Conservation (phyloP, 1,140 invertebrate genomes). For the Triops longicaudatus region DNA sequence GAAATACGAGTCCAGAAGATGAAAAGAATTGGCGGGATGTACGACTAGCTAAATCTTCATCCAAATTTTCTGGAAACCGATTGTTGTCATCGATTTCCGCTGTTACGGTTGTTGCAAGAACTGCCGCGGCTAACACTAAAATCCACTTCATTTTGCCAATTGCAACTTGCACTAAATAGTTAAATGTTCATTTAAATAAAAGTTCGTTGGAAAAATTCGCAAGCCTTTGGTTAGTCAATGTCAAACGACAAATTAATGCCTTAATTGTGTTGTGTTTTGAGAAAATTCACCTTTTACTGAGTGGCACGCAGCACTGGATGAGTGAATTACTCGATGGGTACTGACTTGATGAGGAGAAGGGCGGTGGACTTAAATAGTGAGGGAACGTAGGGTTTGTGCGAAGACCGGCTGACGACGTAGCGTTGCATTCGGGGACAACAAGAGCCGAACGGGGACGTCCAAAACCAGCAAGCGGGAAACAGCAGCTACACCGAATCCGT, state of each 20-base stretch:
- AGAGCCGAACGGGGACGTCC: constrained; percentile 9
- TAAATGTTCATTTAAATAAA: background rate
- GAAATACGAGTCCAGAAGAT: constrained; percentile 22
- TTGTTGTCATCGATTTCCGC: background rate
- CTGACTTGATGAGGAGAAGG: background rate
- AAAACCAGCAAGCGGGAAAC: background rate
- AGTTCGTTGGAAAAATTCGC: background rate
- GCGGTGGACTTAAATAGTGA: background rate
- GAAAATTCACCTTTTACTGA: background rate
- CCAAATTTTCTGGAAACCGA: background rate
- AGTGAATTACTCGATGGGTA: constrained; percentile 11
- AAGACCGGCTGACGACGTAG: background rate
- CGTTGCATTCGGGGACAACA: background rate
- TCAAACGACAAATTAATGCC: too few relatives aligned
- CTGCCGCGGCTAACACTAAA: constrained; percentile 14
- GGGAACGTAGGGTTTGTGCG: background rate
- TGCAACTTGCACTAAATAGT: background rate
- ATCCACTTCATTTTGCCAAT: constrained; percentile 21
- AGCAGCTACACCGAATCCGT: constrained; percentile 4
- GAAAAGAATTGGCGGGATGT: constrained; percentile 15
- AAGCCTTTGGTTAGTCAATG: background rate
- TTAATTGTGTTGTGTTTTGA: background rate
- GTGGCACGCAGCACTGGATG: background rate
- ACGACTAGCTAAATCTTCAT: constrained; percentile 1
- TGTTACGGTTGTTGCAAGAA: background rate